Evolutionary conservation across 53 echinoderm and acorn worm genomes (phyloP), one percentile per base, ranked within the genome.

Genomic region (Holothuria scabra): DNA sequence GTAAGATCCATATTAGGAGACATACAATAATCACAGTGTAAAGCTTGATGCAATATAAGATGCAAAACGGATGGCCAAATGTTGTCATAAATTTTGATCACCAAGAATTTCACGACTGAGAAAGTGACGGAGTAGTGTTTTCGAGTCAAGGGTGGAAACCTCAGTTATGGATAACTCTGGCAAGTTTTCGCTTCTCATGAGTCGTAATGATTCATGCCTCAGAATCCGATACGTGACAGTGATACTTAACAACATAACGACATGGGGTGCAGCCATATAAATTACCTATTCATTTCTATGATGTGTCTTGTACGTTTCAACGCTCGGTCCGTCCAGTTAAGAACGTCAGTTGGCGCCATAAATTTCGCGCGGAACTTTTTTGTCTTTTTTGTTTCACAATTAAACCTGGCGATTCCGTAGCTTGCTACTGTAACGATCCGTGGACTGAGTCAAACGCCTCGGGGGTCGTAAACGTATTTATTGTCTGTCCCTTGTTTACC

Each of bases 391-490:
- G 72, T 48, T 46, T 72, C 48, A 46, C 72, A 72, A 72, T 72
- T 72, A 44, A 72, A 49, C 26, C 25, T 44, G 44, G 37, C 48
- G 72, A 72, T 41, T 44, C 72, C 48, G 48, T 25, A 49, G n/a
- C 67, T n/a, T 67, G 67, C 32, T 21, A 34, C 37, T 30, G 72
- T 72, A 72, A 72, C 48, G 48, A 44, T 19, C 72, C 46, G 46
- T 72, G 49, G 72, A 72, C 72, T 41, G 41, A 19, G 46, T n/a
- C 31, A 72, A 72, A 21, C 69, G 48, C 46, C 72, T 46, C 24
- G 41, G 72, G 72, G 31, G 46, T 72, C 72, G 72, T 72, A 72
- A 72, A 72, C n/a, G 14, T 18, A 49, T 72, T 72, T 72, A 72
- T 41, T 72, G 19, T 46, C 44, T 72, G 72, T 26, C n/a, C 72